Evolutionary conservation across 2,113 vertebrate species (phyloP), one percentile per base, ranked within the genome.

Genomic region (Fukomys damarensis): DNA sequence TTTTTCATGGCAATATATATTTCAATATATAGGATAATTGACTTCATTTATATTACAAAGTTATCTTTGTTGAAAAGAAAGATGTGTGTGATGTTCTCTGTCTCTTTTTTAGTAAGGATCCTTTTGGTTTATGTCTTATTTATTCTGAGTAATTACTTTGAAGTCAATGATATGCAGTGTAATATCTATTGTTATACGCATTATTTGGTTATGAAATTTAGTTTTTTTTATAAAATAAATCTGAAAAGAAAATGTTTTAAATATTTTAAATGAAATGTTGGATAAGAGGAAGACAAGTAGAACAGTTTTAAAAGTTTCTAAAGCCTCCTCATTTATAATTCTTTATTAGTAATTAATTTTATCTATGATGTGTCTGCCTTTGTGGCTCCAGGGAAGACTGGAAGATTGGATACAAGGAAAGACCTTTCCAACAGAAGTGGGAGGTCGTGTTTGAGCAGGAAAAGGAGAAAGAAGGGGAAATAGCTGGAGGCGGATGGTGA

Each of bases 221-320:
- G 35, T 61, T 61, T 61, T 70, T 70, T 68, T 70, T 38, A 70
- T 70, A 70, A 70, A 70, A 38, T 70, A 70, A 70, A 38, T n/a
- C n/a, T n/a, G n/a, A n/a, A n/a, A n/a, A n/a, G n/a, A n/a, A n/a
- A n/a, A n/a, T n/a, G n/a, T n/a, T n/a, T n/a, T n/a, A 89, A 65
- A 6, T 32, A 58, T 89, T 59, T 89, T 54, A 46, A 58, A 30
- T 41, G 46, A 84, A 66, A 43, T 85, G 22, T 72, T 61, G 58
- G 17, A 13, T n/a, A 1, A 3, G 35, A 35, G 7, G 2, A 74
- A 74, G 28, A 63, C 26, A 91, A 59, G n/a, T 28, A 68, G 84
- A n/a, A 89, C 7, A 63, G 49, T 79, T 86, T n/a, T n/a, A n/a
- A n/a, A n/a, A n/a, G n/a, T n/a, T n/a, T 56, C 49, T 87, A 93